phyloP scores from a whole-genome alignment of 2,888 invertebrate genomes.

The Idaea straminata region DNA sequence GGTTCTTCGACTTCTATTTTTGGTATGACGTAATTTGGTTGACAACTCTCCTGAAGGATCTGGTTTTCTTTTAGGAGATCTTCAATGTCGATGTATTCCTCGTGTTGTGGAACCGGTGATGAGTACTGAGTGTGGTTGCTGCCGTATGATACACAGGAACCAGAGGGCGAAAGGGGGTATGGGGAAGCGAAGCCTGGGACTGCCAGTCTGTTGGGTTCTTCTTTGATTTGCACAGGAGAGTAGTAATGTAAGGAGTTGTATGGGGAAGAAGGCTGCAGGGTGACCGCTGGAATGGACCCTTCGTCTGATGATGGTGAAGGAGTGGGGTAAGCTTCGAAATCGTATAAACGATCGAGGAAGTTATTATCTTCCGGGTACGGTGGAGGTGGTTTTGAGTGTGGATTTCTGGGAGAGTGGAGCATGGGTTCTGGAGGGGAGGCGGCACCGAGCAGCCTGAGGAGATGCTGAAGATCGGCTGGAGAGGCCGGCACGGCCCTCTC shows the following conservation, averaged over 20 bases:
- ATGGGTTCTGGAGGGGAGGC: constrained; percentile 73
- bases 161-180: constrained; percentile 80
- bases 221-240: constrained; percentile 69
- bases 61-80: constrained; percentile 81
- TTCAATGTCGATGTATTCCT: constrained; percentile 82
- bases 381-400: constrained; percentile 68
- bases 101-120: constrained; percentile 80
- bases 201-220: constrained; percentile 75
- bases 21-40: constrained; percentile 68
- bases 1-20: constrained; percentile 79
- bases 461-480: constrained; percentile 72
- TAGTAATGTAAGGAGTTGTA: constrained; percentile 69
- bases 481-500: constrained; percentile 80
- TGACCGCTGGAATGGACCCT: constrained; percentile 78
- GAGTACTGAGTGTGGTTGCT: constrained; percentile 77
- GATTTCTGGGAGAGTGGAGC: constrained; percentile 72
- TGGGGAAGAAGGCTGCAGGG: constrained; percentile 79
- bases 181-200: constrained; percentile 76
- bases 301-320: constrained; percentile 78
- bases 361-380: constrained; percentile 66
- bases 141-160: constrained; percentile 76
- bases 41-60: constrained; percentile 71
- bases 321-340: constrained; percentile 72
- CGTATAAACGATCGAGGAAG: constrained; percentile 74
- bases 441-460: constrained; percentile 71